phyloP scores from a whole-genome alignment of 2,797 vertebrate genomes.

The Manis pentadactyla region DNA sequence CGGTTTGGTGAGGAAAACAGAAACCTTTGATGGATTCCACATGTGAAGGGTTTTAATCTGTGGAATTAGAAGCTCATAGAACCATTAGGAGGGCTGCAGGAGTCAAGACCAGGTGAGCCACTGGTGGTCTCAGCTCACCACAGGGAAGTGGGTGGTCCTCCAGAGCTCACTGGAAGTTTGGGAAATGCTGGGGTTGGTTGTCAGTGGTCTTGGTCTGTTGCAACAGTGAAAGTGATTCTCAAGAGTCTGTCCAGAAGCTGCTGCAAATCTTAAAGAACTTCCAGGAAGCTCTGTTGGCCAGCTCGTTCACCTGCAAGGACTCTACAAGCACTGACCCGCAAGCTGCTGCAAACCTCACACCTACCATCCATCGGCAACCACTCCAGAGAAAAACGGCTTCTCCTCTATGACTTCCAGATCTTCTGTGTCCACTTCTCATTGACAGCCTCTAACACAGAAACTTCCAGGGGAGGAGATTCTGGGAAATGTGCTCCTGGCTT shows the following conservation, averaged over 20 bases:
- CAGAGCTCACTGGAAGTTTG: not conserved
- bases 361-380: not conserved
- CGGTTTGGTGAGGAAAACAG: not conserved
- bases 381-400: not conserved
- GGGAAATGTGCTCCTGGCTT: not conserved
- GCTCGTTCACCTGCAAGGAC: not conserved
- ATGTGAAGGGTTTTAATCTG: not conserved
- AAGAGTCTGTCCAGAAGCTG: not conserved
- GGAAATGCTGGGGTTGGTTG: not conserved
- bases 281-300: not conserved
- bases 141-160: not conserved
- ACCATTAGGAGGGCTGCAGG: not conserved
- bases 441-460: not conserved
- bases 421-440: not conserved
- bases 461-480: not conserved
- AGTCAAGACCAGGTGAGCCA: not conserved
- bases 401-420: not conserved
- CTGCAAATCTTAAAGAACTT: not conserved
- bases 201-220: not conserved
- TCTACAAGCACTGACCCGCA: not conserved
- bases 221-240: not conserved
- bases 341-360: not conserved
- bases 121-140: not conserved
- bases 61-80: not conserved
- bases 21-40: not conserved